A percentile compares a stretch with the other conserved stretches of the same genome.
Conservation (phyloP, 2,797 vertebrate genomes). For the Lates japonicus region DNA sequence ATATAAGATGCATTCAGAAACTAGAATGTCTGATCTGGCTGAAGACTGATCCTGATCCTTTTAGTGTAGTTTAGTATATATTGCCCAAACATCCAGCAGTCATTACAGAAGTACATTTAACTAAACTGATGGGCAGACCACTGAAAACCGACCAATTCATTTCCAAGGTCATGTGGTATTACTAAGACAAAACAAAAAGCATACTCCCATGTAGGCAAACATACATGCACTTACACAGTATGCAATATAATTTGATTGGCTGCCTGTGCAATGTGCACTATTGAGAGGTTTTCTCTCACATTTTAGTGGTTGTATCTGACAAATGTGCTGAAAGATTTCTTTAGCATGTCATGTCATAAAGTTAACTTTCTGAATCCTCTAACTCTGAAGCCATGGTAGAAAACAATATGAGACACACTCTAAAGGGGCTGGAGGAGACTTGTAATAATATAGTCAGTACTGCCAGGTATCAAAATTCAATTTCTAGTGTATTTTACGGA, state of each 20-base stretch:
- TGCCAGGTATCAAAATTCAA: background rate
- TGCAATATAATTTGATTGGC: too few species aligned
- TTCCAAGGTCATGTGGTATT: slow-evolving; percentile 40
- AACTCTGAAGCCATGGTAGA: background rate
- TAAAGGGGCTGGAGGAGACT: background rate
- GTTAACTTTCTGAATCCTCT: background rate
- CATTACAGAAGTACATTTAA: slow-evolving; percentile 44
- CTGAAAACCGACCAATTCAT: slow-evolving; percentile 62
- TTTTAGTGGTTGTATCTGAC: background rate
- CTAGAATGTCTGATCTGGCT: slow-evolving; percentile 43
- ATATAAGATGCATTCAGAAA: slow-evolving; percentile 26
- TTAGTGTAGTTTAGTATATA: slow-evolving; percentile 52
- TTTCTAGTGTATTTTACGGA: background rate
- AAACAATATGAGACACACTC: background rate
- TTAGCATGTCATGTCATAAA: slow-evolving; percentile 7
- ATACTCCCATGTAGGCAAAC: slow-evolving; percentile 49
- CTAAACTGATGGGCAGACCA: slow-evolving; percentile 45
- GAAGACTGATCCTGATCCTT: slow-evolving; percentile 26
- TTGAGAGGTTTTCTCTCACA: background rate
- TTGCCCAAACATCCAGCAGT: slow-evolving; percentile 54
- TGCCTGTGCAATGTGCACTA: background rate
- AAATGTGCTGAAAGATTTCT: slow-evolving; percentile 37
- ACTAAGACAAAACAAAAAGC: slow-evolving; percentile 56
- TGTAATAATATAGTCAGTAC: background rate
- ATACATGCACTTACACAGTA: slow-evolving; percentile 15